Conservation (phyloP, 2,888 invertebrate species). For the Camptogramma bilineatum region DNA sequence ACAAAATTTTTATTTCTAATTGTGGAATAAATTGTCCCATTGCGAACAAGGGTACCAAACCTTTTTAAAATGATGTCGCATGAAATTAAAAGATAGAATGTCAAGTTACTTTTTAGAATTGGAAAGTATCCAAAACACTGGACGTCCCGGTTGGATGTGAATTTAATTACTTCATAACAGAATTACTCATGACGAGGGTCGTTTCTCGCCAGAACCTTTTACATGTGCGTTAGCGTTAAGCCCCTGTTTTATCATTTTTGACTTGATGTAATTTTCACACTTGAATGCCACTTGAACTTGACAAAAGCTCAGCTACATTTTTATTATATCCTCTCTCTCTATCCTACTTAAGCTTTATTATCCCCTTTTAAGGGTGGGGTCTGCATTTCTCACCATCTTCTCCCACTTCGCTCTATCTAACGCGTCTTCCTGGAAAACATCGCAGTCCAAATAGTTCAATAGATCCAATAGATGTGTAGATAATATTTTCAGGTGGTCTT, state of each 20-base stretch:
- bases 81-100: constrained; percentile 13
- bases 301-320: not conserved
- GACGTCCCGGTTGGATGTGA: constrained; percentile 32
- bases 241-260: constrained; percentile 34
- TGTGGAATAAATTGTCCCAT: constrained; percentile 13
- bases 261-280: constrained; percentile 33
- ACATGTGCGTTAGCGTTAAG: constrained; percentile 64
- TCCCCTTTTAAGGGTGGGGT: too few species aligned
- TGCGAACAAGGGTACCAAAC: constrained; percentile 9
- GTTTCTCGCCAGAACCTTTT: constrained; percentile 69
- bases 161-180: constrained; percentile 72
- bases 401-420: too few species aligned
- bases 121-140: constrained; percentile 26
- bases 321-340: not conserved
- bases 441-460: too few species aligned
- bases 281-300: constrained; percentile 15
- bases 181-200: constrained; percentile 76
- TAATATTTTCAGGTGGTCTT: too few species aligned
- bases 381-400: too few species aligned
- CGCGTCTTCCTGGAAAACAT: too few species aligned
- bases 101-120: constrained; percentile 28
- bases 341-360: too few species aligned
- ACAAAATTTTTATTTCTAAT: not conserved
- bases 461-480: too few species aligned
- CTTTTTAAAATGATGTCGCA: constrained; percentile 7